Evolutionary conservation across 2,888 invertebrate genomes (phyloP), one percentile per base, ranked within the genome.

Genomic region (Fragum sueziense): DNA sequence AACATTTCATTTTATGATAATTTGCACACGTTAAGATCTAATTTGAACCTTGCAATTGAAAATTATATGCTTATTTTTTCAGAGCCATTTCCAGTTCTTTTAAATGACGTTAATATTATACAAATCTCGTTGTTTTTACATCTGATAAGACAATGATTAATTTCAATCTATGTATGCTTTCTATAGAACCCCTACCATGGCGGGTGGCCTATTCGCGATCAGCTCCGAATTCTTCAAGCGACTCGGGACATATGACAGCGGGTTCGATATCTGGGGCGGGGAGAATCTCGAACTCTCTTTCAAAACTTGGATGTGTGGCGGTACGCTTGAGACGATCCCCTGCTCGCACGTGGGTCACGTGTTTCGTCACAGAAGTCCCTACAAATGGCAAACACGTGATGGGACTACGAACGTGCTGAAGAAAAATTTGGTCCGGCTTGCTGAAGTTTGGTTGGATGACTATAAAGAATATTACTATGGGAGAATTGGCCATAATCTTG

Each of bases 241-340:
- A 80, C 95, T 84, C 11, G 84, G 84, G 2, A 97, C 97, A 92
- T 99, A 98, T 91, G 99, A 99, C 92, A 93, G 96, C 65, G 98
- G 97, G 7, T 98, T 99, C 98, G 97, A 98, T 89, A 95, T 98
- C 69, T 99, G 99, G 99, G 99, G 99, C 69, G 99, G 98, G 6
- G 99, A 99, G 94, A 99, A 99, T 93, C 94, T 99, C 33, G 99
- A 99, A 94, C 96, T 99, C 86, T 99, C 99, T 0, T 99, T 99
- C 91, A 95, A 99, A 96, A 96, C 97, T 41, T 99, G 99, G 99
- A 98, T 97, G 96, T 99, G 99, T 91, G 98, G 99, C 3, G 99
- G 99, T 0, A 94, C 95, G 4, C 94, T 99, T 22, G 97, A 98
- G 93, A 95, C 99, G 76, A 95, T 98, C 52, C 99, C 99, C 0